Base-by-base conservation (phyloP, 2,888 invertebrate genomes). In the Nephrotoma appendiculata region DNA sequence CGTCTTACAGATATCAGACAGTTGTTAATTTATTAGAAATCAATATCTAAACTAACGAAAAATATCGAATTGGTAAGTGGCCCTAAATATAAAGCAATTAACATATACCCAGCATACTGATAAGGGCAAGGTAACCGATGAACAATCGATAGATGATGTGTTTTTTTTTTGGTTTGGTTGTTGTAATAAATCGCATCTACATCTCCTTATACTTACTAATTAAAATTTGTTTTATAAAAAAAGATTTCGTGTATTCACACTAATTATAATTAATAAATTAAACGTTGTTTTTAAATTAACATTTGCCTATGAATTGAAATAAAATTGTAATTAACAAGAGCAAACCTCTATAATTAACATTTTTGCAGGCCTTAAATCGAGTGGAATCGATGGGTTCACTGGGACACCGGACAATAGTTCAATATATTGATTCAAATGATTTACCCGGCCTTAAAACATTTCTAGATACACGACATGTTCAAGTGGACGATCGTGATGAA, bases 361-460 rank as follows among this genome's bases (percentile, higher is more conserved):
- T 89, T 90, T 90, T 91, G 87, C 93, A 97, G 97, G 96, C 96
- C 92, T 95, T 97, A 92, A 96, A 96, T 92, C 95, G 96, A 87
- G 95, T 95, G 92, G 97, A 97, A 94, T 97, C 97, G 93, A 97
- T 97, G 97, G 95, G 96, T 93, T 96, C 97, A 89, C 94, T 97
- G 91, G 96, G 96, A 93, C 96, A 95, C 93, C 95, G 96, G 90
- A 94, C 96, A 89, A 93, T 97, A 90, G 93, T 95, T 90, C 95
- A 94, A 92, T 96, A 95, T 92, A 95, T 97, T 91, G 95, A 94
- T 91, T 95, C 95, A 91, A 96, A 97, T 92, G 96, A 96, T 92
- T 93, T 96, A 89, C 93, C 93, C 88, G 97, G 96, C 89, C 93
- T 98, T 88, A 96, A 96, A 90, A 94, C 94, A 89, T 96, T 96